phyloP scores from a whole-genome alignment of 2,888 invertebrate species.

The Pachymerium ferrugineum region DNA sequence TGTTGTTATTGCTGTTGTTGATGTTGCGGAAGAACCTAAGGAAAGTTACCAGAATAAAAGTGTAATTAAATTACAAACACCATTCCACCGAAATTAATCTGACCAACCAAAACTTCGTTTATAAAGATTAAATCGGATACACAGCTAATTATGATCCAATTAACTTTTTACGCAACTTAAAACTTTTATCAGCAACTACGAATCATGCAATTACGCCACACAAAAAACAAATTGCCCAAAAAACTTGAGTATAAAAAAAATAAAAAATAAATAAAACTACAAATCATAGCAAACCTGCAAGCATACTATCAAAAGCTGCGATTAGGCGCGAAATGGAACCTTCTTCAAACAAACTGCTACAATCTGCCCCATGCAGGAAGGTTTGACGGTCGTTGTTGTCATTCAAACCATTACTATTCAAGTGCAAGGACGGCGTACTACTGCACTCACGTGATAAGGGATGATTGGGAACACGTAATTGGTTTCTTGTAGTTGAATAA shows the following conservation, averaged over 20 bases:
- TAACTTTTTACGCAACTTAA: too few relatives aligned
- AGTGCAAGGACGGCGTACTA: not conserved
- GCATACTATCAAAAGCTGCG: conserved; percentile 24
- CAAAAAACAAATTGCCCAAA: not conserved
- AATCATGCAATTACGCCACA: not conserved
- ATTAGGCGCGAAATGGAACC: conserved; percentile 20
- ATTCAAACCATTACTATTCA: conserved; percentile 8
- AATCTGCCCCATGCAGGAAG: not conserved
- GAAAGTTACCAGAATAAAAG: not conserved
- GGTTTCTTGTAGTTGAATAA: not conserved
- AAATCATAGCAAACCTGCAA: conserved; percentile 28
- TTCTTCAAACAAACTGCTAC: conserved; percentile 25
- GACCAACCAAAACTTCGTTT: too few relatives aligned
- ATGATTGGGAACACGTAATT: not conserved
- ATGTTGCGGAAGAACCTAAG: not conserved
- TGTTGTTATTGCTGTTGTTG: not conserved
- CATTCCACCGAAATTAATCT: not conserved
- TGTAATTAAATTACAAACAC: not conserved
- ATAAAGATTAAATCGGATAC: too few relatives aligned
- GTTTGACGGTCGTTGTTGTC: not conserved
- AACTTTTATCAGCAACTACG: too few relatives aligned
- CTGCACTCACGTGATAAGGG: conserved; percentile 15
- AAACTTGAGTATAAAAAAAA: not conserved
- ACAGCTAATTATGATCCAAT: too few relatives aligned
- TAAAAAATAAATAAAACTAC: not conserved